Base-by-base conservation (phyloP, 2,797 vertebrate genomes). In the Siniperca undulata region DNA sequence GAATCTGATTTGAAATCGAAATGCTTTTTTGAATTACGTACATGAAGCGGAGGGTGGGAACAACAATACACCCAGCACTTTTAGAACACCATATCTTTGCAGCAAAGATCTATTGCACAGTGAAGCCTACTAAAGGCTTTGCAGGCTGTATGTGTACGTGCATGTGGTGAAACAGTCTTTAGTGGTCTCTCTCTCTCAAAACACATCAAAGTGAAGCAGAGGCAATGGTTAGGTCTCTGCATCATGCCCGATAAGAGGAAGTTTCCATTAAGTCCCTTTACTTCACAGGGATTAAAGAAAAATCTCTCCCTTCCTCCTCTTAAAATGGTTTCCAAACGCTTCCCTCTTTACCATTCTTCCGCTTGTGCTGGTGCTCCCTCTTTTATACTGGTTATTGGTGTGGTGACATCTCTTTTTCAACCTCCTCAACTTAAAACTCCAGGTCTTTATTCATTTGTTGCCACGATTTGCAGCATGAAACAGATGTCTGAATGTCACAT, bases 201-300 rank as follows among this genome's bases (percentile, higher is more conserved):
- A 89, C 83, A 95, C 94, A 95, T 95, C 93, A 95, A 95, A 95
- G 94, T 88, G 81, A 89, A 88, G 92, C 88, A 75, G 82, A 91
- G 79, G 91, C 89, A 91, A 89, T 91, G 83, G 86, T 87, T 88
- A 92, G 91, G 89, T 87, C 92, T 87, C 94, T 95, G 94, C 91
- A 89, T 94, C 89, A 88, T 78, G 78, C 73, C 82, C 64, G 95
- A 95, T 96, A 95, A 95, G 93, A 88, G 60, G 84, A 89, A 87
- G 86, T 93, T 94, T 95, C 91, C 91, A 94, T 95, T 95, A 94
- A 95, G 91, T 92, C 76, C 81, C 86, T 93, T 91, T 93, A 88
- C 89, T 90, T 92, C 86, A 84, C 85, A 91, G 92, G 88, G 88
- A 91, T 94, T 95, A 91, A 90, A 91, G 85, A 85, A 81, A 85